These are phyloP conservation scores for Copsychus sechellarum DNA, from an alignment of 2,113 vertebrate species.

Conservation along the genomic window DNA sequence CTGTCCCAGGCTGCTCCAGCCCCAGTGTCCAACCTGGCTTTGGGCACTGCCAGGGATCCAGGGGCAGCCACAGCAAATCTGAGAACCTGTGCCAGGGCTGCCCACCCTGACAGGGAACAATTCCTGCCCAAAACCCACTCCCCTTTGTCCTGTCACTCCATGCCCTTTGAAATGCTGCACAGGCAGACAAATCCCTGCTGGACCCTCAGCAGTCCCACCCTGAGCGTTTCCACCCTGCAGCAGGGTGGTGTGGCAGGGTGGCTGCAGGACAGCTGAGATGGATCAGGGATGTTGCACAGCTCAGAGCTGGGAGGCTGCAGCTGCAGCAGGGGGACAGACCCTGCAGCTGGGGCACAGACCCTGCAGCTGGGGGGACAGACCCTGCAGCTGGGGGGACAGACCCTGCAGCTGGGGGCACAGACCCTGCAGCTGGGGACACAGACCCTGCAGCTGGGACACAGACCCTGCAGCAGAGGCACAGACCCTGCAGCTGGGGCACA, in stretches of 20 bases:
- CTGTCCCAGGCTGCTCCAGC: neutral
- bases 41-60: neutral
- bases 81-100: neutral
- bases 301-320: neutral
- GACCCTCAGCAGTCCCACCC: neutral
- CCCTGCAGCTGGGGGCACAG: too few species aligned
- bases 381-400: too few species aligned
- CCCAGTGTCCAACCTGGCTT: neutral
- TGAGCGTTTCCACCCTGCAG: neutral
- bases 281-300: neutral
- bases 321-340: neutral
- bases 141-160: neutral
- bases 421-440: too few species aligned
- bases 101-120: fast-evolving
- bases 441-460: too few species aligned
- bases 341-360: too few species aligned
- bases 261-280: neutral
- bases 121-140: neutral
- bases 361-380: too few species aligned
- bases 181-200: neutral
- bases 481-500: too few species aligned
- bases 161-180: fast-evolving
- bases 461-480: too few species aligned
- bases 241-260: fast-evolving
- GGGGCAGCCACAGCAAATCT: neutral